Conservation (phyloP, 2,113 vertebrate genomes). For the Capra hircus region DNA sequence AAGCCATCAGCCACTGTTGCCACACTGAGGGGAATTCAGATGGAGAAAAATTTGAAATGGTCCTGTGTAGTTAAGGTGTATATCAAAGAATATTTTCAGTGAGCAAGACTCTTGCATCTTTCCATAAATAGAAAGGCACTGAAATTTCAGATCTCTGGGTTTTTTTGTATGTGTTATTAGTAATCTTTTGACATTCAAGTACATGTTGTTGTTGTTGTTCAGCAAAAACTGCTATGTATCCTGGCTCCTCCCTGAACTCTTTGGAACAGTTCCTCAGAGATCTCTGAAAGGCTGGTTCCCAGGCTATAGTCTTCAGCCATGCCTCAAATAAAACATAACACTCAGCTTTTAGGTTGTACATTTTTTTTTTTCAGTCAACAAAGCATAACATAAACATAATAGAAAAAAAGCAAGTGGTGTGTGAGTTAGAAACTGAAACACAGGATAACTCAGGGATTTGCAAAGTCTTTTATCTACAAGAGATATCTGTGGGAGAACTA, state of each 20-base stretch:
- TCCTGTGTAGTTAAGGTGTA: neutral
- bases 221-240: neutral
- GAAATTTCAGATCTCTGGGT: accelerated
- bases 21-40: neutral
- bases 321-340: neutral
- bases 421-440: neutral
- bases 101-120: neutral
- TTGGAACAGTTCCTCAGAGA: neutral
- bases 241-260: neutral
- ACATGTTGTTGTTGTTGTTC: neutral
- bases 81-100: neutral
- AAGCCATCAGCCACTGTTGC: neutral
- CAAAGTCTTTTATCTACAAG: neutral
- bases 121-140: neutral
- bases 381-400: neutral
- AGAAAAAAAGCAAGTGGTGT: neutral
- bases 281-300: neutral
- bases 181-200: neutral
- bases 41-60: neutral
- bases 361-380: neutral
- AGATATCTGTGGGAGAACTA: neutral
- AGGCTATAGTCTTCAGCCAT: neutral
- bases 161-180: neutral
- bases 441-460: neutral
- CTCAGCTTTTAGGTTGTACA: neutral